A percentile compares a stretch with the other conserved stretches of the same genome.
phyloP scores from a whole-genome alignment of 2,113 vertebrate species.

The Numida meleagris region DNA sequence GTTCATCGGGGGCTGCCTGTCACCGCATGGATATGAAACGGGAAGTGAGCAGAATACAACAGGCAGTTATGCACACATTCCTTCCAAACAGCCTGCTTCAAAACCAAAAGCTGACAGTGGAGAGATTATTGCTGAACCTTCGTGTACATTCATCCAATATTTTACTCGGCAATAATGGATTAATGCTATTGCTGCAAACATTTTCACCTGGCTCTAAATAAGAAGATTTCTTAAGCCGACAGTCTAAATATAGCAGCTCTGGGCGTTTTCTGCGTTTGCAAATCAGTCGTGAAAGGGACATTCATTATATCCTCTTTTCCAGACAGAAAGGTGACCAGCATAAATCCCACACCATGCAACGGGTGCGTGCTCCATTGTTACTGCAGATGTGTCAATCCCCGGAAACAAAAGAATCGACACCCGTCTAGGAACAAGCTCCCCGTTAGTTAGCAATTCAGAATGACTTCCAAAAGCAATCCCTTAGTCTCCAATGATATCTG shows the following conservation, averaged over 20 bases:
- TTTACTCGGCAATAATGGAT: neutral
- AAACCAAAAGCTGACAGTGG: constrained; percentile 36
- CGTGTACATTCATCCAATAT: neutral
- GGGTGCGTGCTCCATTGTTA: constrained; percentile 26
- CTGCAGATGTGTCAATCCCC: constrained; percentile 46
- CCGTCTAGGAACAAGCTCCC: constrained; percentile 50
- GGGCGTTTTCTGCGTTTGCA: constrained; percentile 13
- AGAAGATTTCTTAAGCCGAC: neutral
- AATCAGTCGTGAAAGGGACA: neutral
- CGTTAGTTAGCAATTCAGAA: constrained; percentile 81
- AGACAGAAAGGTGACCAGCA: constrained; percentile 13
- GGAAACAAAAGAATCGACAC: constrained; percentile 55
- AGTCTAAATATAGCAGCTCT: neutral
- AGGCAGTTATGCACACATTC: constrained; percentile 17
- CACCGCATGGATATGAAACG: constrained; percentile 31
- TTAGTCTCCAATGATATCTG: constrained; percentile 79
- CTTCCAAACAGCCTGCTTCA: constrained; percentile 10
- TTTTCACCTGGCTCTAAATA: constrained; percentile 16
- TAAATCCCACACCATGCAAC: neutral
- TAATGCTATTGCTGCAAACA: neutral
- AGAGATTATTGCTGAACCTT: constrained; percentile 20
- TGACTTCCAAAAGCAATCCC: constrained; percentile 79
- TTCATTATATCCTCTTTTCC: constrained; percentile 17
- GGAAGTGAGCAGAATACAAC: constrained; percentile 54
- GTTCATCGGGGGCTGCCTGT: constrained; percentile 52